phyloP scores from a whole-genome alignment of 2,888 invertebrate genomes.

The Nomada hirtipes region DNA sequence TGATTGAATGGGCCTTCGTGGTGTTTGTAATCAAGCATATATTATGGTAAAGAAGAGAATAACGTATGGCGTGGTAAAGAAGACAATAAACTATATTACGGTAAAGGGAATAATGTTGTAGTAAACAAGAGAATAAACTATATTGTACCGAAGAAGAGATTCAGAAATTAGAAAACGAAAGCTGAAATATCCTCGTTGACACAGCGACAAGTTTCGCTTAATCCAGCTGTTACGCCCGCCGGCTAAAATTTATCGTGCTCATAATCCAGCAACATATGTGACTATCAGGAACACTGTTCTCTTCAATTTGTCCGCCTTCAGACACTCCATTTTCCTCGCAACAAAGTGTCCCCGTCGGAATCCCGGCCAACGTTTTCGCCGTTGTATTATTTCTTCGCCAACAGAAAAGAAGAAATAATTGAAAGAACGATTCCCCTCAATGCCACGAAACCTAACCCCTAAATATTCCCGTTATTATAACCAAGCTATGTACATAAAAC shows the following conservation, averaged over 20 bases:
- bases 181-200: conserved; percentile 15
- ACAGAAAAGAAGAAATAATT: neutral
- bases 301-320: conserved; percentile 8
- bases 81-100: too few species aligned
- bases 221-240: conserved; percentile 34
- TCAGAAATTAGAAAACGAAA: conserved; percentile 10
- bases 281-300: conserved; percentile 14
- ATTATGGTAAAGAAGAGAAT: too few species aligned
- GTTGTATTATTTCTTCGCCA: too few species aligned
- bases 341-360: neutral
- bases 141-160: neutral
- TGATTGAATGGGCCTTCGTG: too few species aligned
- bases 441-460: too few species aligned
- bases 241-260: conserved; percentile 44
- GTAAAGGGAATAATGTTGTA: too few species aligned
- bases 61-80: too few species aligned
- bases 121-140: too few species aligned
- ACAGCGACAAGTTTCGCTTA: conserved; percentile 19
- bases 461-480: too few species aligned
- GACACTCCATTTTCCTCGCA: neutral
- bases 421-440: too few species aligned
- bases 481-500: too few species aligned
- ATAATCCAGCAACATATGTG: conserved; percentile 34
- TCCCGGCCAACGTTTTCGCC: neutral
- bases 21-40: too few species aligned